Base-by-base conservation (phyloP, 2,113 vertebrate genomes). In the Brachionichthys hirsutus region DNA sequence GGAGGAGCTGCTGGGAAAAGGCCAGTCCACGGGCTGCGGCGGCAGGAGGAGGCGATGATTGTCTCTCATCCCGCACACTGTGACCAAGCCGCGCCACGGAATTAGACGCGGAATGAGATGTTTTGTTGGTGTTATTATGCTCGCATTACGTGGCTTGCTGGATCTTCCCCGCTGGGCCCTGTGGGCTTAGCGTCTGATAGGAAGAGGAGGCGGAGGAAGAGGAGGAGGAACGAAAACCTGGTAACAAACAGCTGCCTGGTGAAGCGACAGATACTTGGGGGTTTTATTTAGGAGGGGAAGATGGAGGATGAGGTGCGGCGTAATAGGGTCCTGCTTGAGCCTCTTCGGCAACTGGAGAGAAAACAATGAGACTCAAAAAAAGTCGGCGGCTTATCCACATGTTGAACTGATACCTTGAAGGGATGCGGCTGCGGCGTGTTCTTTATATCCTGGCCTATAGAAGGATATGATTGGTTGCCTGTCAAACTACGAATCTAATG, bases 101-200 rank as follows among this genome's bases (percentile, higher is more conserved):
- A 87, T 89, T 89, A 87, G 83, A 79, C 70, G 53, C 54, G 73
- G 80, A 86, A 88, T 85, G 81, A 87, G 82, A 82, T 86, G 81
- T 86, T 85, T 83, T 86, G 82, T 87, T 84, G 83, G 71, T 73
- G 73, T 80, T 83, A 86, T 87, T 87, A 89, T 82, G 81, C 74
- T 81, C 83, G 70, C 76, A 88, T 86, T 89, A 86, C 71, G 44
- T 62, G 69, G 77, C 84, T 72, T 84, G 84, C 80, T 79, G 80
- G 80, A 83, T 76, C 75, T 84, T 75, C 80, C 88, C 88, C 74
- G 85, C 80, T 75, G 83, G 68, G 78, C 83, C 65, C 82, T 58
- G 80, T 80, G 75, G 80, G 75, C 83, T 83, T 55, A 58, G 55
- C 62, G 83, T 55, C 70, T 55, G 54, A 73, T 74, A 69, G 75